A percentile compares a stretch with the other conserved stretches of the same genome.
Conservation (phyloP, 53 echinoderm and acorn worm species). For the Glandiceps talaboti region DNA sequence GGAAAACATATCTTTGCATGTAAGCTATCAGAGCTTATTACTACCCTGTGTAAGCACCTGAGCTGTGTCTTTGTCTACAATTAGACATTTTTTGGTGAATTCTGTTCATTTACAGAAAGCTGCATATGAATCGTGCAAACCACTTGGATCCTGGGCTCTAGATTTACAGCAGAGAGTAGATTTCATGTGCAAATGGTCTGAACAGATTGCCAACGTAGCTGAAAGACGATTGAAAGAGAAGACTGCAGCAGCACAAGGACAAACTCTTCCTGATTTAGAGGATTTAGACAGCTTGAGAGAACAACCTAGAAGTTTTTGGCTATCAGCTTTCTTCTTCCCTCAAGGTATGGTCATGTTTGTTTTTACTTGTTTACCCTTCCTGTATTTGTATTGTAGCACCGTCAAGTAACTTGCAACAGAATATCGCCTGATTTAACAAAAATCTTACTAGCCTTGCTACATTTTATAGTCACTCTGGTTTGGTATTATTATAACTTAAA, state of each 20-base stretch:
- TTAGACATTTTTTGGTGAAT: no score
- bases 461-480: not conserved
- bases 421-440: no score
- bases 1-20: no score
- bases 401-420: no score
- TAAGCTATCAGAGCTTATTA: no score
- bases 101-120: constrained; percentile 39
- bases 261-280: constrained; percentile 22
- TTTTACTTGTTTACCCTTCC: no score
- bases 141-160: constrained; percentile 68
- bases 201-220: constrained; percentile 41
- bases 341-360: no score
- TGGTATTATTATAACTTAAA: not conserved
- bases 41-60: no score
- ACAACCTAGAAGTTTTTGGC: constrained; percentile 87
- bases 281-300: constrained; percentile 37
- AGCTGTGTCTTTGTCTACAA: no score
- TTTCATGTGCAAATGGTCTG: constrained; percentile 84
- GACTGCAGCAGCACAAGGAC: constrained; percentile 14
- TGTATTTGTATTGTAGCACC: no score
- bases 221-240: constrained; percentile 46
- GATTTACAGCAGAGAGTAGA: constrained; percentile 89
- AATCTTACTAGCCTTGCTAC: no score
- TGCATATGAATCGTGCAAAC: constrained; percentile 94
- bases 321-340: constrained; percentile 94